Percentiles rank a stretch among this genome's conserved stretches.
phyloP scores from a whole-genome alignment of 2,888 invertebrate genomes.

The Eledona agricola region DNA sequence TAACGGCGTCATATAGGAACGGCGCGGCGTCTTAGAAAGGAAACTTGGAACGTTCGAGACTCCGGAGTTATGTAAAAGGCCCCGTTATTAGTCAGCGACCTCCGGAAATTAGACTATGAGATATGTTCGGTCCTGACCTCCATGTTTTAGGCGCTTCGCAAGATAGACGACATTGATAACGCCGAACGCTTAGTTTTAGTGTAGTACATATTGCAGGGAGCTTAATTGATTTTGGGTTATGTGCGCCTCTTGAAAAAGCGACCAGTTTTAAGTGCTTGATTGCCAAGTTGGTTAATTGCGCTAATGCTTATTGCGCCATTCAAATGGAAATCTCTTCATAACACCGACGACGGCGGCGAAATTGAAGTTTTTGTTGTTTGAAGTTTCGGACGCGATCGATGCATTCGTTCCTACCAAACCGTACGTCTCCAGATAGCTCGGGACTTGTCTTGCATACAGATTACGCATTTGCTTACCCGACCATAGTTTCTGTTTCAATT shows the following conservation, averaged over 20 bases:
- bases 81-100: conserved; percentile 55
- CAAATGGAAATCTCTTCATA: conserved; percentile 30
- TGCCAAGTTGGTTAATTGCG: conserved; percentile 4
- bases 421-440: conserved; percentile 42
- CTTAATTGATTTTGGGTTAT: conserved; percentile 28
- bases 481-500: conserved; percentile 60
- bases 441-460: conserved; percentile 58
- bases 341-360: conserved; percentile 24
- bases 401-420: conserved; percentile 33
- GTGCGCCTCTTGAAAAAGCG: no score
- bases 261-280: conserved; percentile 2
- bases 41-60: conserved; percentile 44
- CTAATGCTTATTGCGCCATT: no score
- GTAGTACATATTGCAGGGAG: conserved; percentile 33
- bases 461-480: conserved; percentile 57
- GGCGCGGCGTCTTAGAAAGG: conserved; percentile 46
- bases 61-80: conserved; percentile 53
- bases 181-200: conserved; percentile 50
- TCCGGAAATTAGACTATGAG: conserved; percentile 56
- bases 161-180: conserved; percentile 52
- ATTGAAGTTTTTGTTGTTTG: conserved; percentile 40
- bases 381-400: conserved; percentile 34
- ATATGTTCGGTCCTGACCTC: conserved; percentile 53
- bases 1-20: conserved; percentile 31
- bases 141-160: conserved; percentile 48